Conservation (phyloP, 2,113 vertebrate genomes). For the Turnix velox region DNA sequence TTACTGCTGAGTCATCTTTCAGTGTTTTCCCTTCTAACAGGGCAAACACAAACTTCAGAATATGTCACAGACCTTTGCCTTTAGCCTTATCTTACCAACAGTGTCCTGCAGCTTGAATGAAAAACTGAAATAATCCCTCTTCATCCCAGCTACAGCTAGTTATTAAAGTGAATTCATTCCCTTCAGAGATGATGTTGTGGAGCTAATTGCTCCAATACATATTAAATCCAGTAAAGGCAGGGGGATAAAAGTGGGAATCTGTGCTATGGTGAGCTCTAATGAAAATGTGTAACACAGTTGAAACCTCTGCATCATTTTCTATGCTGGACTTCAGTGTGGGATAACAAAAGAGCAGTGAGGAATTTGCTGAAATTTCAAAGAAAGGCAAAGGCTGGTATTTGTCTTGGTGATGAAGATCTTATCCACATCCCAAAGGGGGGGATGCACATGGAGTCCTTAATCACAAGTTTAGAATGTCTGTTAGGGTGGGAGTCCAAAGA, state of each 20-base stretch:
- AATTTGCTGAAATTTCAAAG: not conserved
- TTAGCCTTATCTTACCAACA: not conserved
- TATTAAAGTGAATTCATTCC: not conserved
- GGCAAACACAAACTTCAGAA: not conserved
- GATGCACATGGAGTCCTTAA: not conserved
- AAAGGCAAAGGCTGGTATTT: not conserved
- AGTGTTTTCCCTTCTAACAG: not conserved
- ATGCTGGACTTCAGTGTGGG: not conserved
- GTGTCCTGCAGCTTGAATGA: not conserved
- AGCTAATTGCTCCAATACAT: not conserved
- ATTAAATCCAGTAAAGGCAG: not conserved
- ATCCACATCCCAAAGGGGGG: fast-evolving
- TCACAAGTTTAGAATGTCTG: not conserved
- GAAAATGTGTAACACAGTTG: not conserved
- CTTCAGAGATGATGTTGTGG: not conserved
- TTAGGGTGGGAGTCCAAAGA: not conserved
- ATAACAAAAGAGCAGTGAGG: not conserved
- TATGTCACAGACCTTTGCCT: not conserved
- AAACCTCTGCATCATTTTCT: not conserved
- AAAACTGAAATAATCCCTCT: not conserved
- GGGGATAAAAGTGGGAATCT: not conserved
- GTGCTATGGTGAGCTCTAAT: not conserved
- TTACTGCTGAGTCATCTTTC: not conserved
- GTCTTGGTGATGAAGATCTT: not conserved
- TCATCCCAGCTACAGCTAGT: not conserved